These are phyloP conservation scores for Actinia equina DNA, from an alignment of 64 coral and sea anemone genomes.

Conservation along the genomic window DNA sequence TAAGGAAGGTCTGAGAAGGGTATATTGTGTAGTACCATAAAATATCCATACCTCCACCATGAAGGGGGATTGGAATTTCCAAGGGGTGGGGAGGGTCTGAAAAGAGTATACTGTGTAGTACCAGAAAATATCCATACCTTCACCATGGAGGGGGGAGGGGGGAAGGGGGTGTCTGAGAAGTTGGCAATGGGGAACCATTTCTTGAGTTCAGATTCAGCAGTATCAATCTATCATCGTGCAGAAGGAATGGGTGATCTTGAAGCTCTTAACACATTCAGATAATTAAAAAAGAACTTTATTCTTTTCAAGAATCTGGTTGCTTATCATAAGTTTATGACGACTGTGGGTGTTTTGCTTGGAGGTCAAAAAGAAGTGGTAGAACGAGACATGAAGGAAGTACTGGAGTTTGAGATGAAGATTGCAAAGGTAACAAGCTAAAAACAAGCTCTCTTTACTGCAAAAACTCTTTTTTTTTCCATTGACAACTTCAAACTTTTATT, in stretches of 20 bases:
- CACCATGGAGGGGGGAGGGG: no score
- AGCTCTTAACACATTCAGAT: not conserved
- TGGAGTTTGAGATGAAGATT: slow-evolving; percentile 49
- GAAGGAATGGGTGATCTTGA: not conserved
- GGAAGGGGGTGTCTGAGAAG: no score
- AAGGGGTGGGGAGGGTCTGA: no score
- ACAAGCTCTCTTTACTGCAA: no score
- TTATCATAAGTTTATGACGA: slow-evolving; percentile 55
- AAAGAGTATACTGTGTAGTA: no score
- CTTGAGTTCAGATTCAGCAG: no score
- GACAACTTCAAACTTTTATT: not conserved
- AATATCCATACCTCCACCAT: no score
- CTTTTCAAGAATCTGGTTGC: slow-evolving; percentile 33
- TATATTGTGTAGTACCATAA: no score
- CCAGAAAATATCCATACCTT: no score
- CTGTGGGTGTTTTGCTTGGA: slow-evolving; percentile 39
- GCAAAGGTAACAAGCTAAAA: slow-evolving; percentile 29
- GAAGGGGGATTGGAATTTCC: no score
- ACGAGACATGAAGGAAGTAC: slow-evolving; percentile 41
- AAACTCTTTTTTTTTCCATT: not conserved
- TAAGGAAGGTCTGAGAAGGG: no score
- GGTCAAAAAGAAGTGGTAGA: not conserved
- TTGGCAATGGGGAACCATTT: no score
- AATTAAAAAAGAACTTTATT: not conserved
- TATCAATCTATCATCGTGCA: not conserved